Evolutionary conservation across 1,140 invertebrate genomes (phyloP).

Genomic region (Brachionus koreanus): DNA sequence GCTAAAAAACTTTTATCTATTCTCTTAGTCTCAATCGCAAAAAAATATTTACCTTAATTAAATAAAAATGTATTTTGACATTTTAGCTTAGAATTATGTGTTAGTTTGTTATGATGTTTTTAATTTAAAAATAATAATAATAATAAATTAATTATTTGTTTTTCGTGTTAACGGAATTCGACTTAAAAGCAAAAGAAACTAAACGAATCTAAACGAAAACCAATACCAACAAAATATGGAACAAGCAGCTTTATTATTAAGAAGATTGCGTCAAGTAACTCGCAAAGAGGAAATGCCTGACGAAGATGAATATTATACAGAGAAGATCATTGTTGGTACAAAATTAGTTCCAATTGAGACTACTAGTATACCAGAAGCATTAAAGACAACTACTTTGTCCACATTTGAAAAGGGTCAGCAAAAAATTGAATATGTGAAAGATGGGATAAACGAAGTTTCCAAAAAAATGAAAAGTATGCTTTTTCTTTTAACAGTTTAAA

Average conservation of each 20-base stretch:
- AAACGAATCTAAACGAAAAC: background rate
- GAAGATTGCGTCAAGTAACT: background rate
- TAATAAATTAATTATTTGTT: background rate
- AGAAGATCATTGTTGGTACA: background rate
- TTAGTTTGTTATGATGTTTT: background rate
- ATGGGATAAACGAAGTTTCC: conserved; percentile 22
- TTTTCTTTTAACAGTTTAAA: background rate
- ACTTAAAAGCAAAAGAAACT: background rate
- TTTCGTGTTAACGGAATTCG: background rate
- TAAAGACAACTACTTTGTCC: conserved; percentile 1
- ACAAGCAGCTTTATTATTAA: background rate
- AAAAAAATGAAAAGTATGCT: conserved; percentile 37
- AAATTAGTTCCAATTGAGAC: background rate
- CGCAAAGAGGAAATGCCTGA: background rate
- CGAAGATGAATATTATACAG: background rate
- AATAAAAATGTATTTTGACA: background rate
- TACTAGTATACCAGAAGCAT: background rate
- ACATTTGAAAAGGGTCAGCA: background rate
- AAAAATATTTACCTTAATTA: too few species aligned
- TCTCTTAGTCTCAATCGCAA: background rate
- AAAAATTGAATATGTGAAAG: background rate
- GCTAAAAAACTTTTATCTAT: background rate
- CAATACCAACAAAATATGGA: background rate
- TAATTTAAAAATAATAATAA: background rate
- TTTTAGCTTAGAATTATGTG: background rate